Conservation (phyloP, 2,888 invertebrate species). For the Ecliptopera silaceata region DNA sequence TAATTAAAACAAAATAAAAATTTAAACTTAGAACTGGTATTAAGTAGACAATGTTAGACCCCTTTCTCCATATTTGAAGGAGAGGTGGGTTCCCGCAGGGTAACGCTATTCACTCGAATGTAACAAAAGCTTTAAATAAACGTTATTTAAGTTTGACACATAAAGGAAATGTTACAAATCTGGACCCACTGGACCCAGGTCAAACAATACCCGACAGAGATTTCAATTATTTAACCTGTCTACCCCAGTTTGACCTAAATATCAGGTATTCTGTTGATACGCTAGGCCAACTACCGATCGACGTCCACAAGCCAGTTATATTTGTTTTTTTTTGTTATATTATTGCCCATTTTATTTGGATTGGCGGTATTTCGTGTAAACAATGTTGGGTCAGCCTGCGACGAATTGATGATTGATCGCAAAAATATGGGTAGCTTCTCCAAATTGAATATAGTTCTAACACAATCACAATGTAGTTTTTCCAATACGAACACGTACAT, state of each 20-base stretch:
- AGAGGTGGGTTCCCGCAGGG: constrained; percentile 1
- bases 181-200: constrained; percentile 1
- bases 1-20: not conserved
- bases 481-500: too few relatives aligned
- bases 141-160: constrained; percentile 12
- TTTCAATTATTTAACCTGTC: constrained; percentile 59
- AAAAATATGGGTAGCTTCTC: constrained; percentile 4
- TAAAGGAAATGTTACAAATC: constrained; percentile 17
- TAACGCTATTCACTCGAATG: not conserved
- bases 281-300: constrained; percentile 24
- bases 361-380: constrained; percentile 20
- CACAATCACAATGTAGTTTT: not conserved
- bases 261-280: constrained; percentile 36
- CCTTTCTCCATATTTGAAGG: not conserved
- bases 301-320: constrained; percentile 23
- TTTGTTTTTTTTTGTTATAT: too few relatives aligned
- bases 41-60: not conserved
- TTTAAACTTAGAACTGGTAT: not conserved
- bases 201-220: constrained; percentile 39
- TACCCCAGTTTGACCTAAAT: constrained; percentile 55
- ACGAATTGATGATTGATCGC: constrained; percentile 26
- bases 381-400: constrained; percentile 18
- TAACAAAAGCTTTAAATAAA: constrained; percentile 7
- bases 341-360: constrained; percentile 27
- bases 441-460: constrained; percentile 1